phyloP scores from a whole-genome alignment of 1,140 invertebrate genomes.

The Bombus polaris region DNA sequence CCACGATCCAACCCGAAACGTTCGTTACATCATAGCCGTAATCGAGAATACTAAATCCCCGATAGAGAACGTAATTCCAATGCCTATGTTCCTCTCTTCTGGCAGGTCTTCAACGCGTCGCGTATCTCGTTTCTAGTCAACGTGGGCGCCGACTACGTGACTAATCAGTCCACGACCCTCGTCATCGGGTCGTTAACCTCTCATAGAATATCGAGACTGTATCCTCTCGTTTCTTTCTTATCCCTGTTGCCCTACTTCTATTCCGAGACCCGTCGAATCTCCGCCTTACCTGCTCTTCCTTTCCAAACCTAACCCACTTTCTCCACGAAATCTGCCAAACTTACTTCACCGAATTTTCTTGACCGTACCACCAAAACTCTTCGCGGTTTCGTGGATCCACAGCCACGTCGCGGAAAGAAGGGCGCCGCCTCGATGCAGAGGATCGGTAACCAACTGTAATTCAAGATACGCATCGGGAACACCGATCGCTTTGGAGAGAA shows the following conservation, averaged over 20 bases:
- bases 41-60: neutral
- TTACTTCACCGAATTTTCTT: neutral
- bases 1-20: too few relatives aligned
- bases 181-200: slow-evolving; percentile 59
- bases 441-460: slow-evolving; percentile 47
- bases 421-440: neutral
- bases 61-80: neutral
- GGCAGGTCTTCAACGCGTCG: slow-evolving; percentile 38
- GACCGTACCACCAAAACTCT: neutral
- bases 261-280: neutral
- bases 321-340: neutral
- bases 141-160: slow-evolving; percentile 58
- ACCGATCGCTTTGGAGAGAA: neutral
- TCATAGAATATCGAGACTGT: slow-evolving; percentile 16
- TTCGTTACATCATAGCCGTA: neutral
- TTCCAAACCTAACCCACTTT: neutral
- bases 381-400: neutral
- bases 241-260: neutral
- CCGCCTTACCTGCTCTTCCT: neutral
- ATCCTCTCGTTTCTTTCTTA: neutral
- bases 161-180: slow-evolving; percentile 66
- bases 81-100: neutral
- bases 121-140: slow-evolving; percentile 62
- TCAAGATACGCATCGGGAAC: slow-evolving; percentile 40
- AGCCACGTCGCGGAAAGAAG: neutral